Conservation (phyloP, 2,113 vertebrate species). For the Lipophrys pholis region DNA sequence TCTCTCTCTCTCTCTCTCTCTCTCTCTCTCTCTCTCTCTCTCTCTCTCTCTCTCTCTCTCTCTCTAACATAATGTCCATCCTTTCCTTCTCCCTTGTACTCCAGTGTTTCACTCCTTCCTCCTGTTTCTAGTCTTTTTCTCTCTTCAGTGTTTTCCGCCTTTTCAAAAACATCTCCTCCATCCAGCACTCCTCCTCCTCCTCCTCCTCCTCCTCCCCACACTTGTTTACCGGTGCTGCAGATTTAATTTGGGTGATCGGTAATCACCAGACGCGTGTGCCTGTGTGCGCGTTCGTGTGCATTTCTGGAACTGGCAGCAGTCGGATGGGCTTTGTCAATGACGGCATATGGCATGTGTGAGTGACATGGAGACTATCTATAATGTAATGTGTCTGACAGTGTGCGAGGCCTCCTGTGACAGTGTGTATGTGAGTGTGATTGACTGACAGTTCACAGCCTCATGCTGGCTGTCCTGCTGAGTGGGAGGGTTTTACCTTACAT, state of each 20-base stretch:
- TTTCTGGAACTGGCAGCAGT: conserved; percentile 39
- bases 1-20: conserved; percentile 29
- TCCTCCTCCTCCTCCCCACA: conserved; percentile 19
- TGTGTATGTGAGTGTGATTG: conserved; percentile 19
- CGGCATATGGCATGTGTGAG: conserved; percentile 54
- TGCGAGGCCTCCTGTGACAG: neutral
- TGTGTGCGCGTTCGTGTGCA: neutral
- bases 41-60: conserved; percentile 27
- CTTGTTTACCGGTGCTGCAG: neutral
- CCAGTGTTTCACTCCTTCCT: neutral
- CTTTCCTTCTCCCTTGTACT: conserved; percentile 39
- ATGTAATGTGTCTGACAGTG: conserved; percentile 30
- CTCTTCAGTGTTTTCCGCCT: conserved; percentile 8
- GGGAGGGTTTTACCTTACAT: conserved; percentile 2
- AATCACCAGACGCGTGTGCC: conserved; percentile 7
- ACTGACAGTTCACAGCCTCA: conserved; percentile 26
- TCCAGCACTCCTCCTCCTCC: conserved; percentile 18
- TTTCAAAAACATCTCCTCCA: conserved; percentile 12
- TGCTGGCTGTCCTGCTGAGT: conserved; percentile 22
- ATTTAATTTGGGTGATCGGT: conserved; percentile 26
- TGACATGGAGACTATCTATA: conserved; percentile 47
- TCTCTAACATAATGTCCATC: conserved; percentile 30
- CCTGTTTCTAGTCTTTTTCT: conserved; percentile 10
- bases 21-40: conserved; percentile 22
- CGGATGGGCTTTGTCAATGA: conserved; percentile 56